Evolutionary conservation across 2,113 vertebrate species (phyloP).

Genomic region (Elephantulus edwardii): DNA sequence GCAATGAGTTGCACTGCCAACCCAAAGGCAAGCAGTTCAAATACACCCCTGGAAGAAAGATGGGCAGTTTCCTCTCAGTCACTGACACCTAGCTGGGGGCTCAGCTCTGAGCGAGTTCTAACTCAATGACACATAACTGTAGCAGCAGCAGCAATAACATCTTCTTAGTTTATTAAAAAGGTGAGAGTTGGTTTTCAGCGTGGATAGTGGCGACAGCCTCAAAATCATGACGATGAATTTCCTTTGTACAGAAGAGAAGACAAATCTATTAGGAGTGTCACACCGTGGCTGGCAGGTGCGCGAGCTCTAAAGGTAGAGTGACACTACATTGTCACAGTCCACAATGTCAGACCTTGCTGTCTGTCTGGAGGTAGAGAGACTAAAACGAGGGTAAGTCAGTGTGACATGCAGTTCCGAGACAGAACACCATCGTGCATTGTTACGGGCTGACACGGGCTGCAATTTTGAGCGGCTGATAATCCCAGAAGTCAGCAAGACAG

Average conservation of each 20-base stretch:
- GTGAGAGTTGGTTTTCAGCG: neutral
- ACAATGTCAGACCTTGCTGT: conserved; percentile 28
- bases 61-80: too few species aligned
- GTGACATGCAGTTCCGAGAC: neutral
- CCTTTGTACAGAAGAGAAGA: neutral
- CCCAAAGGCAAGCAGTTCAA: too few species aligned
- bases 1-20: too few species aligned
- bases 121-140: too few species aligned
- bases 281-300: neutral
- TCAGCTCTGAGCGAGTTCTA: too few species aligned
- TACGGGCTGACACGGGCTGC: conserved; percentile 49
- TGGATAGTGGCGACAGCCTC: neutral
- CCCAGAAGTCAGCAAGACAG: conserved; percentile 23
- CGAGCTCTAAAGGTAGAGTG: neutral
- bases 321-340: conserved; percentile 24
- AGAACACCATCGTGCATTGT: neutral
- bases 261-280: neutral
- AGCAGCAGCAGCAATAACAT: too few species aligned
- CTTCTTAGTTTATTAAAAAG: conserved; percentile 18
- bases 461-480: conserved; percentile 62
- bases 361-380: conserved; percentile 37
- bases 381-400: neutral
- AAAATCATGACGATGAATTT: conserved; percentile 24
- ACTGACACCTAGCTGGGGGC: too few species aligned
- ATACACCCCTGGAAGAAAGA: too few species aligned